Evolutionary conservation across 2,888 invertebrate genomes (phyloP), one percentile per base, ranked within the genome.

Genomic region (Ecdyonurus torrentis): DNA sequence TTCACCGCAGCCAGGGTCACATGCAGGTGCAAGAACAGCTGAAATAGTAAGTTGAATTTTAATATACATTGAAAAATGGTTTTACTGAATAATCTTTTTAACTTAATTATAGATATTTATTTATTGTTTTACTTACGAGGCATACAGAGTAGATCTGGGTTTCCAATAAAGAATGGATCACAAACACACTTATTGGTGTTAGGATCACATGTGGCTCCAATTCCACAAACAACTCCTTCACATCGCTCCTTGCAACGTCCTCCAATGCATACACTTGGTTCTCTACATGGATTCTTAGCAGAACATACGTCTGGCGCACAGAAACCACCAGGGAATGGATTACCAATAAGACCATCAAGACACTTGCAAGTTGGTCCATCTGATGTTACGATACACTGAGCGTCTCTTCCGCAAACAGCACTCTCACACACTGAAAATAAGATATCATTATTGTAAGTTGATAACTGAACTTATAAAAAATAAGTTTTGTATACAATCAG

Each of bases 241-340:
- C 94, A 94, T 19, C 91, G 83, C 70, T 91, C 87, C 71, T 91
- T 89, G 73, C 93, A 94, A 65, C 93, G 82, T 24, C 92, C 92
- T 22, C 87, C 84, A 66, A 94, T 87, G 72, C 93, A 94, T 1
- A 89, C 82, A 69, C 87, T 83, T 0, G 89, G 88, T 60, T 85
- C 83, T 25, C 82, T 83, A 69, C 93, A 93, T 0, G 89, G 88
- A 61, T 85, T 78, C 0, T 83, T 81, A 2, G 85, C 79, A 0
- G 89, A 89, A 73, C 93, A 93, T 62, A 89, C 79, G 74, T 92
- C 92, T 61, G 87, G 85, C 63, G 80, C 79, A 71, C 94, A 94
- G 63, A 81, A 81, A 52, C 93, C 94, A 24, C 94, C 94, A 1
- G 92, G 89, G 78, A 93, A 94, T 5, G 94, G 92, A 76, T 94